A percentile compares a stretch with the other conserved stretches of the same genome.
Conservation (phyloP, 1,140 invertebrate species). For the Zaprionus camerounensis region DNA sequence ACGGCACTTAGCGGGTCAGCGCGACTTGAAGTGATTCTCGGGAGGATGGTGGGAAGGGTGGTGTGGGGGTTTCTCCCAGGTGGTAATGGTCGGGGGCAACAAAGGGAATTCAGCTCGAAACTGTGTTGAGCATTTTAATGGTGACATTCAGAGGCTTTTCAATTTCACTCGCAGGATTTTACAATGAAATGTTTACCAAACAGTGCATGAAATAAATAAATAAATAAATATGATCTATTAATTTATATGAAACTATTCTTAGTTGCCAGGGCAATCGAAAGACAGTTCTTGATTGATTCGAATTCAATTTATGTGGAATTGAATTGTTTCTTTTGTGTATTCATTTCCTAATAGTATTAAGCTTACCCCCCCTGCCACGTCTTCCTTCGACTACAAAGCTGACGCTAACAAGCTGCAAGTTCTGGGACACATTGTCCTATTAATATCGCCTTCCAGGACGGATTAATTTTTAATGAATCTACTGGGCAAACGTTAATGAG, state of each 20-base stretch:
- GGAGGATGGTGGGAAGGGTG: neutral
- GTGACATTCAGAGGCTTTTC: slow-evolving; percentile 64
- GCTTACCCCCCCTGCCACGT: neutral
- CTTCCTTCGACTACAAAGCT: slow-evolving; percentile 44
- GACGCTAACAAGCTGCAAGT: slow-evolving; percentile 62
- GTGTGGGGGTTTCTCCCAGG: slow-evolving; percentile 15
- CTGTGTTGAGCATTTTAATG: slow-evolving; percentile 73
- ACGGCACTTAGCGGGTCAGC: slow-evolving; percentile 70
- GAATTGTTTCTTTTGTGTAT: neutral
- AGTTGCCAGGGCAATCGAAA: neutral
- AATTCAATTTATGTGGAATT: neutral
- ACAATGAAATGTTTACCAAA: slow-evolving; percentile 6
- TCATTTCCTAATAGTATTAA: slow-evolving; percentile 3
- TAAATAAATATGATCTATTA: neutral
- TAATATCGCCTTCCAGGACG: slow-evolving; percentile 61
- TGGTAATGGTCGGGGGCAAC: slow-evolving; percentile 44
- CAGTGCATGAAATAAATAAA: neutral
- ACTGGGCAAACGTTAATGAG: slow-evolving; percentile 69
- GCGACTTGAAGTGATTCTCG: slow-evolving; percentile 10
- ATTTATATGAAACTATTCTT: neutral
- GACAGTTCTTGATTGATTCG: neutral
- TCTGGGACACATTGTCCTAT: slow-evolving; percentile 46
- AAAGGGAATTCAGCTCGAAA: slow-evolving; percentile 59
- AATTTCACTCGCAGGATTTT: slow-evolving; percentile 9
- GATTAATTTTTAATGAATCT: slow-evolving; percentile 80